Evolutionary conservation across 2,113 vertebrate species (phyloP), one percentile per base, ranked within the genome.

Genomic region (Scolopax mira): DNA sequence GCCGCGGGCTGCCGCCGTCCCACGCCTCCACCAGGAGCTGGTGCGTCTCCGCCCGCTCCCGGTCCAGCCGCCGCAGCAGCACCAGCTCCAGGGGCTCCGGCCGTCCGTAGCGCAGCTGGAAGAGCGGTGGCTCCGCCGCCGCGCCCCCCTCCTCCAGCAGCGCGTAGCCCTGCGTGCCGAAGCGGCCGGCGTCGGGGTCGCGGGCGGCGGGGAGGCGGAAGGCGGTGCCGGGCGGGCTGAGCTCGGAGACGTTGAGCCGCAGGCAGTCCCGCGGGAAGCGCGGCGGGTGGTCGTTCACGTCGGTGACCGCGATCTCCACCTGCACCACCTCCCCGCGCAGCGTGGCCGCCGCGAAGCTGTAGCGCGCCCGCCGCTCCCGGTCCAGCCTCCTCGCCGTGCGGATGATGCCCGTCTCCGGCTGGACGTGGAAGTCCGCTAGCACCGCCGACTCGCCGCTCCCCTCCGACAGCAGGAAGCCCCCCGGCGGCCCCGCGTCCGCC

Each of bases 381-480:
- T 99, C 99, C 97, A 99, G 97, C 24, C 97, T 61, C 75, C 98
- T 91, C 5, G 98, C 98, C 0, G 99, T 99, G 85, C 98, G 98
- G 93, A 99, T 99, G 70, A 99, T 96, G 77, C 99, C 99, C 1
- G 98, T 99, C 97, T 98, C 99, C 2, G 98, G 88, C 79, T 99
- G 98, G 81, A 99, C 98, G 57, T 99, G 98, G 96, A 99, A 97
- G 90, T 99, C 99, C n/a, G 97, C 98, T 89, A 99, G 98, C 77
- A 99, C 97, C 17, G 98, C 97, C 5, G 99, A 99, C 85, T 99
- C 99, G 22, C 97, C 98, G 79, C 98, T 98, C 57, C 98, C 98
- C 89, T 99, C 99, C 0, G 99, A 99, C 77, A 99, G 98, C 75
- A 99, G 98, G 83, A 99, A 99, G 9, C 99, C 99, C 5, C 97